Percentiles rank a stretch among this genome's conserved stretches.
phyloP scores from a whole-genome alignment of 2,797 vertebrate genomes.

The Thripadectes ignobilis region DNA sequence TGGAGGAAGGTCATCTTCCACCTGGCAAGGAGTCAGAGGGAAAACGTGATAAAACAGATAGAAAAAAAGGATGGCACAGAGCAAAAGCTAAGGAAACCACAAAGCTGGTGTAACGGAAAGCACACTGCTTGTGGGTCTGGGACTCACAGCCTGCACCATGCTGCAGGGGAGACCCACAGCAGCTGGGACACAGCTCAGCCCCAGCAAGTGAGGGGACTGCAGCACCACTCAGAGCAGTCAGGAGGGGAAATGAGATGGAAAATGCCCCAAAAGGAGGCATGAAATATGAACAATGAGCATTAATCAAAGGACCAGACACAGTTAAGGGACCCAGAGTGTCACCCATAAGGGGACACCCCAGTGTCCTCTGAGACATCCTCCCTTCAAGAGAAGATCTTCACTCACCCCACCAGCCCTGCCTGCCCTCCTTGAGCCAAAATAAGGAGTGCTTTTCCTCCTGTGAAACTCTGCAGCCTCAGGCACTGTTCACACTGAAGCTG shows the following conservation, averaged over 20 bases:
- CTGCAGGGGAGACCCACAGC: neutral
- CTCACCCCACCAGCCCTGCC: neutral
- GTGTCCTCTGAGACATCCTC: neutral
- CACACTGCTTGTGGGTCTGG: accelerated
- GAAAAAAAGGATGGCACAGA: neutral
- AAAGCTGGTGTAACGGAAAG: accelerated
- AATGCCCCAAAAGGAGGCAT: neutral
- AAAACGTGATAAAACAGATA: accelerated
- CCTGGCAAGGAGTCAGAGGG: slow-evolving; percentile 23
- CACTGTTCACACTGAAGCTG: neutral
- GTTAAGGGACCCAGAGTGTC: neutral
- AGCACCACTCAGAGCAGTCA: neutral
- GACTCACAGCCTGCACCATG: neutral
- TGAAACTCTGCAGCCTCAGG: neutral
- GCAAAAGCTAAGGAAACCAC: neutral
- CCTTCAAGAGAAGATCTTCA: neutral
- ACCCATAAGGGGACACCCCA: neutral
- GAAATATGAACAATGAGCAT: neutral
- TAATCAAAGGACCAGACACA: neutral
- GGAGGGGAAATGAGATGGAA: neutral
- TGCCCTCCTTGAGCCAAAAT: neutral
- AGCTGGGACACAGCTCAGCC: neutral
- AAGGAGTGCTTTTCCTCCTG: accelerated
- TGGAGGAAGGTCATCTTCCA: neutral
- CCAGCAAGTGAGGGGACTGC: neutral